phyloP scores from a whole-genome alignment of 2,888 invertebrate species.

The Dynastes tityus region DNA sequence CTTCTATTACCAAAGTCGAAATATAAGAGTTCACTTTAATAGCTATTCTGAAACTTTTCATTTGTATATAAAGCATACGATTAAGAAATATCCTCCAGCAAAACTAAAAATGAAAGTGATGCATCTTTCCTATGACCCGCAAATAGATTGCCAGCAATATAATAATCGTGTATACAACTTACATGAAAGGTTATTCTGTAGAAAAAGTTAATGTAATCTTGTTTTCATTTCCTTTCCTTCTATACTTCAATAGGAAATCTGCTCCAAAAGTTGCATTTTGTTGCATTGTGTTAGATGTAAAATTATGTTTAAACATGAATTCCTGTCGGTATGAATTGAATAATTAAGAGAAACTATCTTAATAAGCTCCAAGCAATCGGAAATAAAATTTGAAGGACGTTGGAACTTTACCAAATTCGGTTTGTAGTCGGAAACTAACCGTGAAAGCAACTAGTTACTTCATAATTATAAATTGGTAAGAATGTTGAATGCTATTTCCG shows the following conservation, averaged over 20 bases:
- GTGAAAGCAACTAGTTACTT: neutral
- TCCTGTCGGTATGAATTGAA: neutral
- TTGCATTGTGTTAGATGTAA: too few species aligned
- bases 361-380: neutral
- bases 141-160: constrained; percentile 4
- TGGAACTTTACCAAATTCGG: neutral
- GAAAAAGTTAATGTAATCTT: neutral
- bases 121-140: constrained; percentile 17
- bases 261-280: too few species aligned
- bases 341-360: constrained; percentile 14
- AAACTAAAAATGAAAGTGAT: constrained; percentile 30
- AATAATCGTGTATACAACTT: neutral
- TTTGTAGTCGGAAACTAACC: neutral
- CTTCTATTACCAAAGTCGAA: neutral
- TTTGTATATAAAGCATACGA: neutral
- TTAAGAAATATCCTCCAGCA: constrained; percentile 1
- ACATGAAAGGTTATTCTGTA: neutral
- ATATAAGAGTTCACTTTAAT: neutral
- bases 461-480: too few species aligned
- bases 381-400: constrained; percentile 1
- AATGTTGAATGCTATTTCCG: neutral
- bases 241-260: too few species aligned
- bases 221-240: neutral
- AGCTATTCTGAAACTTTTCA: neutral
- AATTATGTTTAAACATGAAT: too few species aligned